A percentile compares a stretch with the other conserved stretches of the same genome.
These are phyloP conservation scores for Coreius guichenoti DNA, from an alignment of 2,797 vertebrate genomes.

Conservation along the genomic window DNA sequence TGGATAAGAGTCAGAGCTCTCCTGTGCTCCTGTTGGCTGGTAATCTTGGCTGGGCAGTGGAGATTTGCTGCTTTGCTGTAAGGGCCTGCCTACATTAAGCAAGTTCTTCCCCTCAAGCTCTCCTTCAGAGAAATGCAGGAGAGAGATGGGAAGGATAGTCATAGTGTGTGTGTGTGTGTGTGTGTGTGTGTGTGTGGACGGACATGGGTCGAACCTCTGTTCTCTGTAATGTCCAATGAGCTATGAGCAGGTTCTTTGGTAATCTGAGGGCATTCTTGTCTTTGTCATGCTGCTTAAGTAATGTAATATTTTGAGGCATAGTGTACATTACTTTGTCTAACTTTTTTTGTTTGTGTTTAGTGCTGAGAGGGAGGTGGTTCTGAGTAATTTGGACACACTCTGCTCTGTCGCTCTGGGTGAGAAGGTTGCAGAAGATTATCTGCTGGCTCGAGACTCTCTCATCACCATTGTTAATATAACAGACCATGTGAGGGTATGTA, in stretches of 20 bases:
- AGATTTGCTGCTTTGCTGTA: constrained; percentile 86
- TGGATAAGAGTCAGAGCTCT: constrained; percentile 67
- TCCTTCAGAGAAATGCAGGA: constrained; percentile 59
- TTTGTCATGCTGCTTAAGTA: neutral
- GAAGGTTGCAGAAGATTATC: constrained; percentile 86
- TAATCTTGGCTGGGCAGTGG: constrained; percentile 87
- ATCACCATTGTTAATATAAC: constrained; percentile 86
- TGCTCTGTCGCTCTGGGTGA: constrained; percentile 87
- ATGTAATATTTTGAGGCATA: neutral
- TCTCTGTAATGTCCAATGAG: constrained; percentile 61
- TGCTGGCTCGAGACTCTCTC: constrained; percentile 88
- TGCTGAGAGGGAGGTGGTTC: constrained; percentile 91
- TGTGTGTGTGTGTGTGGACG: constrained; percentile 48
- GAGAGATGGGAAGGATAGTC: constrained; percentile 53
- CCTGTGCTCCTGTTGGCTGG: constrained; percentile 78
- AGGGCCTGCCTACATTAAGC: constrained; percentile 85
- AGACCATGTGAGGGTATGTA: constrained; percentile 83
- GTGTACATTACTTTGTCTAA: neutral
- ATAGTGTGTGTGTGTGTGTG: constrained; percentile 50
- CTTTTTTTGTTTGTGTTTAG: constrained; percentile 69
- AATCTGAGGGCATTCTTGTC: constrained; percentile 74
- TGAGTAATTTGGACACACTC: constrained; percentile 92
- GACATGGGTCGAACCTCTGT: constrained; percentile 56
- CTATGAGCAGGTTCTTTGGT: constrained; percentile 74
- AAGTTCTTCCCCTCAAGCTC: constrained; percentile 52